Base-by-base conservation (phyloP, 2,113 vertebrate species). In the Platycercus adscitus region DNA sequence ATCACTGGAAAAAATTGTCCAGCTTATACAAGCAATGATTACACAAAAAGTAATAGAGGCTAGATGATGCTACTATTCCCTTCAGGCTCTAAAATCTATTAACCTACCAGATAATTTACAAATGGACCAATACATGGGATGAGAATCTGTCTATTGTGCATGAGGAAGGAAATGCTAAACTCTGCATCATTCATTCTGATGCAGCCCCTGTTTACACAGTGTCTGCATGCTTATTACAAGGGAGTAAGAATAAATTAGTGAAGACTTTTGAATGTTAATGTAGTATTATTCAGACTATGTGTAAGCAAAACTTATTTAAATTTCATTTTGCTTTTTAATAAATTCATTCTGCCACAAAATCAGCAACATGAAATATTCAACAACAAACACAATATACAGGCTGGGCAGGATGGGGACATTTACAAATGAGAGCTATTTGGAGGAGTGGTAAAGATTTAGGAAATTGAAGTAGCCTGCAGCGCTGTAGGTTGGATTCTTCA, bases 21-120 rank as follows among this genome's bases (percentile, higher is more conserved):
- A 49, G 13, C 56, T 71, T 69, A 81, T 46, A 65, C 2, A 56
- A 0, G 2, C 41, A 25, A 20, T 33, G 37, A 49, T 75, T 92
- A 65, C 39, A 15, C 49, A 76, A 52, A 49, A 77, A 46, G 63
- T 84, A 90, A 83, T 65, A 41, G 12, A 53, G 25, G 18, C 35
- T 84, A 66, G 56, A 87, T 94, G 77, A 71, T 65, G 31, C 56
- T 63, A 49, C 11, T 81, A 94, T 44, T 79, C 66, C 65, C 77
- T 82, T 89, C 52, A 72, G 77, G 52, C 39, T 90, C 39, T 78
- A 66, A 95, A 84, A 91, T 91, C 46, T 91, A 63, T 96, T 92
- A 93, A 81, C 49, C 70, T 87, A 41, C 53, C 3, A 2, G 77
- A 85, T 89, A 92, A 95, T 89, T 84, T 89, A 92, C 58, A 84